These are phyloP conservation scores for Phasianus colchicus DNA, from an alignment of 2,113 vertebrate genomes.

Conservation along the genomic window DNA sequence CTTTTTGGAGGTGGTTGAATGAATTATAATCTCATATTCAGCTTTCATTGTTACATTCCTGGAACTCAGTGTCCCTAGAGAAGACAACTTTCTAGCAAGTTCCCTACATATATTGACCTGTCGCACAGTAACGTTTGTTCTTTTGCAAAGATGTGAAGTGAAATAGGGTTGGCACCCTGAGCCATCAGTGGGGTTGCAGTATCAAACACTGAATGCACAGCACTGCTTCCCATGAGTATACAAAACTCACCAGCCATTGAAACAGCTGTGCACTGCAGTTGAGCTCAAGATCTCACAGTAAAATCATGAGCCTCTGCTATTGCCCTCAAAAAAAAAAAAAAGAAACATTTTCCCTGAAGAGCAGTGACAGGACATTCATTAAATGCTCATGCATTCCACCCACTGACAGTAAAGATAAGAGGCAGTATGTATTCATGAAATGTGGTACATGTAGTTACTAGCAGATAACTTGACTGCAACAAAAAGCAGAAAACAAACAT, in stretches of 20 bases:
- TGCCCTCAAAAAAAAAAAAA: background rate
- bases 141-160: background rate
- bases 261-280: background rate
- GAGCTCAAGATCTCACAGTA: background rate
- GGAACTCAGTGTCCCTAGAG: background rate
- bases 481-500: background rate
- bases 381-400: background rate
- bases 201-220: background rate
- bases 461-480: background rate
- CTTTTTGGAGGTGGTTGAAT: rapidly evolving
- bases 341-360: background rate
- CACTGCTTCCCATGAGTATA: background rate
- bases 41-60: background rate
- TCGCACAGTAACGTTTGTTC: rapidly evolving
- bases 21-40: background rate
- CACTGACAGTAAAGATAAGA: background rate
- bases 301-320: background rate
- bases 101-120: background rate
- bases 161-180: background rate
- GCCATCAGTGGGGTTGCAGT: background rate
- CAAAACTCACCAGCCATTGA: background rate
- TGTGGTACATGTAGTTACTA: background rate
- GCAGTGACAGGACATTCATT: background rate
- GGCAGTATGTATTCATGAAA: background rate
- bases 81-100: background rate